Percentiles rank a stretch among this genome's conserved stretches.
Evolutionary conservation across 2,113 vertebrate species (phyloP).

Genomic region (Mastomys natalensis): DNA sequence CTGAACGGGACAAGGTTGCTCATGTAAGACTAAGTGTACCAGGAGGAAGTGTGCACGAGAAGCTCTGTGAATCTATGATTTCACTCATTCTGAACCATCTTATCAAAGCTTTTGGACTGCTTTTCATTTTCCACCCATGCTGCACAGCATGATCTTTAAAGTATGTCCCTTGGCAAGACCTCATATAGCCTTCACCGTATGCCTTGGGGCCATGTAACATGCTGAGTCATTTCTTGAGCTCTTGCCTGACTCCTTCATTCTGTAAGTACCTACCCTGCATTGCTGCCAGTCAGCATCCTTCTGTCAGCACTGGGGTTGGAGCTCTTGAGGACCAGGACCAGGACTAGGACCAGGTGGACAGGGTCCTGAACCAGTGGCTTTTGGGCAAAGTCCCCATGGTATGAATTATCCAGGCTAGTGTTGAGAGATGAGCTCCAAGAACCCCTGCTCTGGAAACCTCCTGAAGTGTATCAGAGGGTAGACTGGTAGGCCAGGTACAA

Average conservation of each 20-base stretch:
- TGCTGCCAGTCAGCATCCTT: neutral
- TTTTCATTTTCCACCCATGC: neutral
- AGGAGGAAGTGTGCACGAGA: neutral
- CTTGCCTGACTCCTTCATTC: neutral
- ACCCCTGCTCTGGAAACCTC: neutral
- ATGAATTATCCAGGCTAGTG: neutral
- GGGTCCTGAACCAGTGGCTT: neutral
- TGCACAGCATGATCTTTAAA: neutral
- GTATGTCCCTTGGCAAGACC: neutral
- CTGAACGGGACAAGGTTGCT: rapidly evolving
- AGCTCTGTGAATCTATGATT: neutral
- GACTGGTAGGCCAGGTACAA: neutral
- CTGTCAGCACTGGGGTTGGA: neutral
- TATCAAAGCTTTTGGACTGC: neutral
- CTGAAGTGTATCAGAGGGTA: neutral
- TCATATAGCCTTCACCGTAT: too few species aligned
- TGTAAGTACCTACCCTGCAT: neutral
- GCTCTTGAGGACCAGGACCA: too few species aligned
- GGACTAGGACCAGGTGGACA: too few species aligned
- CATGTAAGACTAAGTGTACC: neutral
- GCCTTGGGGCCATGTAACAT: too few species aligned
- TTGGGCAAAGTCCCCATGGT: rapidly evolving
- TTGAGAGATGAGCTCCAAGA: neutral
- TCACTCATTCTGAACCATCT: neutral
- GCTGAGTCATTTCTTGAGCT: neutral